Base-by-base conservation (phyloP, 2,888 invertebrate genomes). In the Eupithecia pulchellata region DNA sequence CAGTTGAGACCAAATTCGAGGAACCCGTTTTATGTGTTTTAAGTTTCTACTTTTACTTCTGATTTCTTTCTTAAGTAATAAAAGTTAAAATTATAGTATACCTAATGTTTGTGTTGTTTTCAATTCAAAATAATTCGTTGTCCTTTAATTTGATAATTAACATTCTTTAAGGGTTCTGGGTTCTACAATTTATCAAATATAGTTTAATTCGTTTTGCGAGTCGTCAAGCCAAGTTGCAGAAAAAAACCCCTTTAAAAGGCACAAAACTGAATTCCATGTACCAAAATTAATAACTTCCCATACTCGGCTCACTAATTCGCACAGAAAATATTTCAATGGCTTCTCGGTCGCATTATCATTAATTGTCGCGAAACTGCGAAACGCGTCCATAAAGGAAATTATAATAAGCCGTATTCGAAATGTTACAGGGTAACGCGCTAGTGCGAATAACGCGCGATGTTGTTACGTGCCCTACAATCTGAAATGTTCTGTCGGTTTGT, bases 351-450 rank as follows among this genome's bases (percentile, higher is more conserved):
- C 55, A 66, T 67, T 63, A 62, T 65, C 66, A 66, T 64, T 39
- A 52, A 52, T 25, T 52, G 52, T 52, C 52, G 11, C 52, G 52
- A 69, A 64, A 47, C 64, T 63, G 65, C 39, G 55, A 60, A 64
- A 63, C 47, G 64, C 2, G 63, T 52, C n/a, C 52, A 36, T 69
- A 69, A 69, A 62, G 66, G 66, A 39, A 66, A 29, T 47, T 66
- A 60, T 27, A 47, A 60, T 17, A 57, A 17, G 29, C 29, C 17
- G 4, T 52, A 52, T 52, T 52, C 52, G 1, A 47, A 25, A 20
- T 25, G 8, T 47, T 20, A 47, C 47, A 5, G 47, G 14, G 47
- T 47, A 20, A 20, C 47, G 47, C 47, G 47, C 2, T n/a, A 14
- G 42, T 47, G 42, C 20, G 2, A 9, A 47, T 20, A 47, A 47